Percentiles rank a stretch among this genome's conserved stretches.
Evolutionary conservation across 1,140 invertebrate species (phyloP).

Genomic region (Drosophila tani): DNA sequence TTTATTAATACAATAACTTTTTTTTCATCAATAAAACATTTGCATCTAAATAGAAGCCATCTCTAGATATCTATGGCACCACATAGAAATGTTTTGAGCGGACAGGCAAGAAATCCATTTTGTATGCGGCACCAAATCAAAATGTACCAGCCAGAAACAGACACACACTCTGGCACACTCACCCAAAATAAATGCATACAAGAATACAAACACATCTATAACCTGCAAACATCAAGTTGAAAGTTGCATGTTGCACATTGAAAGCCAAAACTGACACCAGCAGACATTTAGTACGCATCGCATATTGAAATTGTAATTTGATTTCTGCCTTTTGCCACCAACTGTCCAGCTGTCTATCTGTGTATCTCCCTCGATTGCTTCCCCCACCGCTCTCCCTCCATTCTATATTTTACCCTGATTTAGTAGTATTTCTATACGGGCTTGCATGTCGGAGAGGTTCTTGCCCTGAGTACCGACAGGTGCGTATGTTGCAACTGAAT

Average conservation of each 20-base stretch:
- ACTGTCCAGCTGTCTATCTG: conserved; percentile 62
- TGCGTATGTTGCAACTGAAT: conserved; percentile 34
- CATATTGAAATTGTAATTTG: conserved; percentile 84
- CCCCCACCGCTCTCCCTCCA: background rate
- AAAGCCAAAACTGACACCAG: conserved; percentile 73
- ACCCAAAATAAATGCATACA: conserved; percentile 4
- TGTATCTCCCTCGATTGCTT: conserved; percentile 12
- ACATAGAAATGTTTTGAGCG: conserved; percentile 53
- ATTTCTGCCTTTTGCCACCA: conserved; percentile 78
- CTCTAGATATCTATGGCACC: conserved; percentile 11
- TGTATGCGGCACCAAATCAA: conserved; percentile 69
- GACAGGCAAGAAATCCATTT: conserved; percentile 75
- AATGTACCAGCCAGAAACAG: conserved; percentile 52
- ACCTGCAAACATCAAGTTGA: conserved; percentile 72
- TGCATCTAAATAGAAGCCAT: conserved; percentile 1
- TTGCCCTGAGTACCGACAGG: conserved; percentile 27
- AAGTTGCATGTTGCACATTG: conserved; percentile 74
- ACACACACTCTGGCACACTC: conserved; percentile 17
- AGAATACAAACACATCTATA: conserved; percentile 22
- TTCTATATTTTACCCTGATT: conserved; percentile 5
- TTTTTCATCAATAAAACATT: background rate
- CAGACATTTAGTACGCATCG: conserved; percentile 80
- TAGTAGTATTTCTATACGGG: conserved; percentile 16
- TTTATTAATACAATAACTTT: background rate
- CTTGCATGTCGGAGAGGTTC: conserved; percentile 34